These are phyloP conservation scores for Leptopilina boulardi DNA, from an alignment of 1,140 invertebrate species.

Conservation along the genomic window DNA sequence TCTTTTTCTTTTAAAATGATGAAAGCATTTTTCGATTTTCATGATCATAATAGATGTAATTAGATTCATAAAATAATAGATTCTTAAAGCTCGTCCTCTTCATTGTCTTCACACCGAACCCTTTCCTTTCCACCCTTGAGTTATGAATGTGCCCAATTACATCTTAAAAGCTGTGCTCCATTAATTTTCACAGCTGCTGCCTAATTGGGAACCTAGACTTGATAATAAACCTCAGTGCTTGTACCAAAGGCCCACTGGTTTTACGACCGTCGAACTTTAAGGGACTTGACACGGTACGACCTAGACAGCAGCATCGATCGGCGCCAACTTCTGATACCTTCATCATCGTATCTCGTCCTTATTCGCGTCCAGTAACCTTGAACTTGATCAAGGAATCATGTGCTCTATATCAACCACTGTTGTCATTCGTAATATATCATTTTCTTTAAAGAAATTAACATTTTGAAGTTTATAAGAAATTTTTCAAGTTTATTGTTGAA, in stretches of 20 bases:
- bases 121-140: slow-evolving; percentile 54
- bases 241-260: slow-evolving; percentile 66
- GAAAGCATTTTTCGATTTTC: neutral
- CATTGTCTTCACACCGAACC: slow-evolving; percentile 15
- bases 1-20: neutral
- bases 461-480: neutral
- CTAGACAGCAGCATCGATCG: slow-evolving; percentile 67
- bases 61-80: neutral
- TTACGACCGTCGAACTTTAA: slow-evolving; percentile 54
- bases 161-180: slow-evolving; percentile 82
- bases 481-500: neutral
- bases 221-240: slow-evolving; percentile 77
- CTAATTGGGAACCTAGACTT: slow-evolving; percentile 79
- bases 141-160: slow-evolving; percentile 82
- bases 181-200: slow-evolving; percentile 83
- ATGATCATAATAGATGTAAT: neutral
- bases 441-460: too few species aligned
- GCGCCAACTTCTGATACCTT: slow-evolving; percentile 32
- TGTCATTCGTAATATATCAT: neutral
- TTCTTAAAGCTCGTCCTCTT: slow-evolving; percentile 11
- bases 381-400: neutral
- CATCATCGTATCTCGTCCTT: neutral
- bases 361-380: neutral
- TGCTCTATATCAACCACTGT: neutral
- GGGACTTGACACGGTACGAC: slow-evolving; percentile 57